Conservation (phyloP, 2,888 invertebrate species). For the Drosophila diplacantha region DNA sequence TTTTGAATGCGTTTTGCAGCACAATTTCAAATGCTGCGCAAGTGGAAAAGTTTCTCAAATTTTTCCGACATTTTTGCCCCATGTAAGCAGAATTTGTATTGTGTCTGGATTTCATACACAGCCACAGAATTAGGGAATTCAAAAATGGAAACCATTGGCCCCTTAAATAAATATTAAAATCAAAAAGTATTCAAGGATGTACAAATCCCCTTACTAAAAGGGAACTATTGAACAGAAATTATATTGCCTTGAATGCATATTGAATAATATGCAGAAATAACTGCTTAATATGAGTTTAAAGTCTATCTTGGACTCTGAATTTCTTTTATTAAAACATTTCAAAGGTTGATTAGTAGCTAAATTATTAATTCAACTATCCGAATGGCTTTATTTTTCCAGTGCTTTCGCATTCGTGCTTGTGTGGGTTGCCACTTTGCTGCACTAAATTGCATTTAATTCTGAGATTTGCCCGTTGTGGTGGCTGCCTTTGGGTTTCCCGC, state of each 20-base stretch:
- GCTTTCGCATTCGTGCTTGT: constrained; percentile 14
- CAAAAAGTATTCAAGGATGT: background rate
- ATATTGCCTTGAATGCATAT: background rate
- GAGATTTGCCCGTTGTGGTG: constrained; percentile 53
- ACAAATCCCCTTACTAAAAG: background rate
- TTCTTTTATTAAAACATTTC: background rate
- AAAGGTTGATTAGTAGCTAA: background rate
- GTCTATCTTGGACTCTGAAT: background rate
- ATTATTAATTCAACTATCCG: background rate
- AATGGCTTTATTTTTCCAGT: background rate
- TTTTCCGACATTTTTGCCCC: constrained; percentile 34
- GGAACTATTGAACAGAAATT: background rate
- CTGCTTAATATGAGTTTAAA: background rate
- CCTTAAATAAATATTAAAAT: too few species aligned
- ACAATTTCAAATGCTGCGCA: constrained; percentile 36
- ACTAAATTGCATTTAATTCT: constrained; percentile 71
- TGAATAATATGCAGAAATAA: background rate
- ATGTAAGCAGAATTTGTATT: constrained; percentile 49
- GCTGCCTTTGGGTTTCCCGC: constrained; percentile 24
- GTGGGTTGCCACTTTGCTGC: constrained; percentile 66
- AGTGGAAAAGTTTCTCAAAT: constrained; percentile 42
- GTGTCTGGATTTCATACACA: constrained; percentile 23
- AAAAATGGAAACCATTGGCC: too few species aligned
- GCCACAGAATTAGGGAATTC: background rate
- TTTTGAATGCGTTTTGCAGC: constrained; percentile 45